Evolutionary conservation across 2,888 invertebrate species (phyloP), one percentile per base, ranked within the genome.

Genomic region (Perithous albicinctus): DNA sequence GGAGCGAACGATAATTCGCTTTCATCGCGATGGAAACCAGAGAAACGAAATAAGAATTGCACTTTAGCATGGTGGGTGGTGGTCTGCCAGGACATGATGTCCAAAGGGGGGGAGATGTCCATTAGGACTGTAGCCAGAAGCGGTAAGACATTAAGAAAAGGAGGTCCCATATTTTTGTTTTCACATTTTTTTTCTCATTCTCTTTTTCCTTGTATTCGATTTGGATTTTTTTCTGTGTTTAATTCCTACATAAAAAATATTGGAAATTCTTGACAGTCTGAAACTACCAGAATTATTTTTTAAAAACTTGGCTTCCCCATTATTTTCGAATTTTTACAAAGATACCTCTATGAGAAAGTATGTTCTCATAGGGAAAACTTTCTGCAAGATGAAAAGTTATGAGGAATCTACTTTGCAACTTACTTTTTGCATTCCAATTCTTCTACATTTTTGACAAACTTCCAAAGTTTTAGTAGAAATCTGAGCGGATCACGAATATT

Each of bases 21-120:
- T 81, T 81, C 74, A 70, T 78, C 78, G 56, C 46, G 64, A 46
- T 48, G 35, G n/a, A 46, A n/a, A 59, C 10, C 38, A 46, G 38
- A 38, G 63, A 66, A 69, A 48, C 67, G 26, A 77, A 69, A 81
- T 51, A 69, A 81, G 69, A 73, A 78, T 81, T 81, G 73, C 73
- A 73, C 69, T 56, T 63, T 41, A 41, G 70, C 76, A 23, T 43
- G 72, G 78, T 81, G 81, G 78, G 81, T 81, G 78, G 81, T 74
- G 15, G n/a, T 59, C 41, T 32, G 78, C 64, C 69, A 35, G 69
- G 69, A 78, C 74, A 43, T 63, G 77, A 77, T 77, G 32, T 15
- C 43, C 48, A 15, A 26, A 48, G 72, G 38, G 48, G 20, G 20
- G 48, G 48, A 1, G 69, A 32, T 41, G 38, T 74, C 69, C 78